Evolutionary conservation across 2,888 invertebrate genomes (phyloP), one percentile per base, ranked within the genome.

Genomic region (Alviniconcha strummeri): DNA sequence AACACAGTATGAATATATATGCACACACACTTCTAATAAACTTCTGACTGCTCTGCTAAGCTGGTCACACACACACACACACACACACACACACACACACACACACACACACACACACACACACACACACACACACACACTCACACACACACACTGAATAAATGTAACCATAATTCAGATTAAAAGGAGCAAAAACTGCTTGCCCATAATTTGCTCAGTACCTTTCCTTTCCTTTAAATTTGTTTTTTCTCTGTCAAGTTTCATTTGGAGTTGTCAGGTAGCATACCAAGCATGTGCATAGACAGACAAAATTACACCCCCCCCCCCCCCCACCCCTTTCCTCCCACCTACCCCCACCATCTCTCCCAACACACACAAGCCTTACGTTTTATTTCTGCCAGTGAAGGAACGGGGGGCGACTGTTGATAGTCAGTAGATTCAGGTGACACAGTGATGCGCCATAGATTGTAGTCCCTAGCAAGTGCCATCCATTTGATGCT

Each of bases 381-480:
- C 75, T 36, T 36, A 36, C 36, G 36, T 84, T 55, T 85, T 36
- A 83, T 75, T 7, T 80, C 84, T 71, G 79, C 71, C 13, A 84
- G 77, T 19, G 87, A 84, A 36, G 86, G 82, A 64, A 69, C 81
- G 9, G 91, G 88, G 7, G 89, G 85, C 13, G 90, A 81, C 19
- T 91, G 92, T 64, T 90, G 89, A 9, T 88, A 87, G n/a, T 91
- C 90, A 64, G 91, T 90, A 56, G 91, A 91, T 71, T 88, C 85
- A 60, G 89, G 87, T 80, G 92, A 91, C 52, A 94, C 92, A 67
- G 95, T 95, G 13, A 94, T 94, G 90, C 95, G 95, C 96, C 96
- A 96, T 85, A 96, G 96, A 77, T 94, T 94, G 87, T 95, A 94
- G 92, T 96, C 96, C 84, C 96, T 94, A 4, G 95, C 95, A 82